phyloP scores from a whole-genome alignment of 2,113 vertebrate species.

The Pollimyrus isidori region DNA sequence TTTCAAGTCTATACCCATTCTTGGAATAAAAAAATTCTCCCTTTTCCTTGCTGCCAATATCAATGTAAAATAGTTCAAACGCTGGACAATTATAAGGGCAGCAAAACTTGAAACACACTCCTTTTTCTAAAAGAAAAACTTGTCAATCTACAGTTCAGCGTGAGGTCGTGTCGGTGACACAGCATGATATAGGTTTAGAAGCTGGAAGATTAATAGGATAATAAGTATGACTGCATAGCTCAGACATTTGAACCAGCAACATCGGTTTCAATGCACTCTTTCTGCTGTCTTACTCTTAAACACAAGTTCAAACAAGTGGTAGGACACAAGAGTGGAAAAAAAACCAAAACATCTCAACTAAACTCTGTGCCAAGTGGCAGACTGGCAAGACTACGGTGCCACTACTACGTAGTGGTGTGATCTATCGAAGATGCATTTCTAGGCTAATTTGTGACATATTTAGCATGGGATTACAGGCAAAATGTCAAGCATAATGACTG shows the following conservation, averaged over 20 bases:
- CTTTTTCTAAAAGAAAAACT: slow-evolving; percentile 16
- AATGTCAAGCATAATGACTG: slow-evolving; percentile 42
- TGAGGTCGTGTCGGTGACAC: slow-evolving; percentile 45
- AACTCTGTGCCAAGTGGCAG: slow-evolving; percentile 37
- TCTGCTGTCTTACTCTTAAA: slow-evolving; percentile 46
- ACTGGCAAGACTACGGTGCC: slow-evolving; percentile 28
- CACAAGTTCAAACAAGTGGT: slow-evolving; percentile 56
- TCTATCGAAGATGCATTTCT: slow-evolving; percentile 5
- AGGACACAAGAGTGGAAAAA: slow-evolving; percentile 40
- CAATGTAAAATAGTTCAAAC: slow-evolving; percentile 16
- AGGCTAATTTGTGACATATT: slow-evolving; percentile 36
- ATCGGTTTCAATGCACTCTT: slow-evolving; percentile 44
- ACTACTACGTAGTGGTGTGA: slow-evolving; percentile 19
- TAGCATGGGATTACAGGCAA: slow-evolving; percentile 40
- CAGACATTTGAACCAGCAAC: slow-evolving; percentile 55
- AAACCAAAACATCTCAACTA: slow-evolving; percentile 30
- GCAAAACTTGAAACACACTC: not conserved
- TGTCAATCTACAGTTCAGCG: slow-evolving; percentile 46
- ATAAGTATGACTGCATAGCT: slow-evolving; percentile 54
- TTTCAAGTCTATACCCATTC: not conserved
- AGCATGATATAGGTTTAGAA: slow-evolving; percentile 40
- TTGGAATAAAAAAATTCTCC: not conserved
- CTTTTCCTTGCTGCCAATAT: slow-evolving; percentile 18
- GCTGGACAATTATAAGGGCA: slow-evolving; percentile 18
- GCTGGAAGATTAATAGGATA: slow-evolving; percentile 46